phyloP scores from a whole-genome alignment of 2,797 vertebrate genomes.

The Chelidonichthys spinosus region DNA sequence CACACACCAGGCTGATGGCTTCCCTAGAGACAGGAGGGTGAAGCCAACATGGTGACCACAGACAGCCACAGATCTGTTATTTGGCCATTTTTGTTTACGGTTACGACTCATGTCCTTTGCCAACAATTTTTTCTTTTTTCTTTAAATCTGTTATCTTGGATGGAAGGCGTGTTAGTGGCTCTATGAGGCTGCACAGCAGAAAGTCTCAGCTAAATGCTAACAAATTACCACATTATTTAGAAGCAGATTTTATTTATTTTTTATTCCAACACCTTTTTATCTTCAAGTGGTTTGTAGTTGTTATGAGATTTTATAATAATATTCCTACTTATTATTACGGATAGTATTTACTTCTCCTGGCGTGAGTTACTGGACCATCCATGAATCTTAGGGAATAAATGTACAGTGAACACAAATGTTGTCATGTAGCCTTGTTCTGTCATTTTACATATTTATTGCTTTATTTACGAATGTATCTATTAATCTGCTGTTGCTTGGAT shows the following conservation, averaged over 20 bases:
- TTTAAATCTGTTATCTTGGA: background rate
- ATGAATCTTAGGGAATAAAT: no score
- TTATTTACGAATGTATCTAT: background rate
- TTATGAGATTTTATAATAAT: background rate
- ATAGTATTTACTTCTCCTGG: background rate
- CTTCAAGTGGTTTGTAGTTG: background rate
- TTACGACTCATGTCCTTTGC: background rate
- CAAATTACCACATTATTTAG: background rate
- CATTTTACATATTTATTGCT: background rate
- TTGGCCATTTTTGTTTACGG: background rate
- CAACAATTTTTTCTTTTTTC: background rate
- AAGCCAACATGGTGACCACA: constrained; percentile 45
- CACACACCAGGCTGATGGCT: constrained; percentile 97
- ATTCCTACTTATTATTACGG: background rate
- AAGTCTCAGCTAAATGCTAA: background rate
- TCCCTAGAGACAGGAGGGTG: constrained; percentile 85
- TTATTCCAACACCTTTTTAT: background rate
- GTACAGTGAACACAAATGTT: background rate
- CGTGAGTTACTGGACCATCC: background rate
- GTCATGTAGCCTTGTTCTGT: background rate
- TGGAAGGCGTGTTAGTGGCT: background rate
- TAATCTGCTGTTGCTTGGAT: background rate
- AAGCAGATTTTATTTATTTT: background rate
- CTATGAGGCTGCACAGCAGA: background rate
- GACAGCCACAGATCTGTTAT: constrained; percentile 8